These are phyloP conservation scores for Alligator sinensis DNA, from an alignment of 2,113 vertebrate genomes.

Conservation along the genomic window DNA sequence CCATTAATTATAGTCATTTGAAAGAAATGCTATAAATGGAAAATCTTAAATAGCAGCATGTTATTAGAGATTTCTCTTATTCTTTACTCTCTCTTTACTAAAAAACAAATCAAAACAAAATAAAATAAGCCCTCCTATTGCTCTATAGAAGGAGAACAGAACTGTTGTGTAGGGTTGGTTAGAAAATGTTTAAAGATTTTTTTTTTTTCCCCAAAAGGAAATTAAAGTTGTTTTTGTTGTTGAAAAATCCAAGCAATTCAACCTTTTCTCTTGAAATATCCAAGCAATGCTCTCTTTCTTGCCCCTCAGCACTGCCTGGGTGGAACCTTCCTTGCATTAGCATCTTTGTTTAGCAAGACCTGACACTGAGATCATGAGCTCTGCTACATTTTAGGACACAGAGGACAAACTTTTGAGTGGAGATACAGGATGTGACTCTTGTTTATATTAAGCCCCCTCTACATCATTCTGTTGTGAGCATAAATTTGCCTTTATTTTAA, in stretches of 20 bases:
- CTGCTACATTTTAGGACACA: not conserved
- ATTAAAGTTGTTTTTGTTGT: not conserved
- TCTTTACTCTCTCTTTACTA: not conserved
- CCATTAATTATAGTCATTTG: not conserved
- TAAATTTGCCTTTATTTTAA: no score
- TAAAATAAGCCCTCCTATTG: not conserved
- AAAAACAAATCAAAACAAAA: not conserved
- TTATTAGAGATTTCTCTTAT: not conserved
- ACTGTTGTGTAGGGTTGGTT: not conserved
- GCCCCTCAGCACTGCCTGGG: not conserved
- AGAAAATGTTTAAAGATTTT: rapidly evolving
- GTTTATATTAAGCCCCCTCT: not conserved
- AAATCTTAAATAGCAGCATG: not conserved
- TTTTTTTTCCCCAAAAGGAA: not conserved
- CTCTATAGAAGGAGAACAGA: not conserved
- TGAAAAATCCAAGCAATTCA: not conserved
- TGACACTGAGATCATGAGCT: not conserved
- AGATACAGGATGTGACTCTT: not conserved
- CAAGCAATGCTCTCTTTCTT: not conserved
- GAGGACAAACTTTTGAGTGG: not conserved
- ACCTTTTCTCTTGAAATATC: no score
- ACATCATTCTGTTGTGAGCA: no score
- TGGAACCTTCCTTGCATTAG: not conserved
- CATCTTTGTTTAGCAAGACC: not conserved
- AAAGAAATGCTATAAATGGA: not conserved